Evolutionary conservation across 1,140 invertebrate species (phyloP).

Genomic region (Aphaenogaster rudis): DNA sequence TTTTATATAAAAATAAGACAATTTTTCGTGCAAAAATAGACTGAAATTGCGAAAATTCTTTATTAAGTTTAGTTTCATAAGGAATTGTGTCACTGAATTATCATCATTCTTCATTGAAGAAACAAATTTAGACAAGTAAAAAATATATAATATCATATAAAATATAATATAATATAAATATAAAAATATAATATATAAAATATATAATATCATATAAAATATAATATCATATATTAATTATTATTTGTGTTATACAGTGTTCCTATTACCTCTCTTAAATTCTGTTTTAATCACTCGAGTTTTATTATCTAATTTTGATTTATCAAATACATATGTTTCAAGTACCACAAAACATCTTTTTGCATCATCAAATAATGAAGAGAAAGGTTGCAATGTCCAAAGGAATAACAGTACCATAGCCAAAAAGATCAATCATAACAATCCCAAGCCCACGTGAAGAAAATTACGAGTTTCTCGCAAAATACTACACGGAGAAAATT

Average conservation of each 20-base stretch:
- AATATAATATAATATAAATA: too few relatives aligned
- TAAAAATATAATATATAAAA: too few relatives aligned
- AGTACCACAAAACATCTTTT: background rate
- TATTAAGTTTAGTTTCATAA: background rate
- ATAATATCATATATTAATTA: background rate
- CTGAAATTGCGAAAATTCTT: background rate
- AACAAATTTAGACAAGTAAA: background rate
- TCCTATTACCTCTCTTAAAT: background rate
- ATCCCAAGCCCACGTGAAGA: background rate
- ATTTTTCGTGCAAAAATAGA: background rate
- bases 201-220: too few relatives aligned
- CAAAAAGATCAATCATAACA: background rate
- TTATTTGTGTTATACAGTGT: background rate
- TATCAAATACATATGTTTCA: background rate
- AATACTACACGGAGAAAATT: background rate
- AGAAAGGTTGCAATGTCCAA: background rate
- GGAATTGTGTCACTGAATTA: too few relatives aligned
- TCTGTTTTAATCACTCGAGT: background rate
- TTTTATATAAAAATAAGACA: background rate
- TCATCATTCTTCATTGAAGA: background rate
- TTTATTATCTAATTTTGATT: slow-evolving; percentile 7
- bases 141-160: too few relatives aligned
- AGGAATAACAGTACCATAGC: background rate
- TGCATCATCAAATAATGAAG: background rate
- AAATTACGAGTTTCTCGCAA: background rate